Conservation (phyloP, 2,888 invertebrate species). For the Ceramica pisi region DNA sequence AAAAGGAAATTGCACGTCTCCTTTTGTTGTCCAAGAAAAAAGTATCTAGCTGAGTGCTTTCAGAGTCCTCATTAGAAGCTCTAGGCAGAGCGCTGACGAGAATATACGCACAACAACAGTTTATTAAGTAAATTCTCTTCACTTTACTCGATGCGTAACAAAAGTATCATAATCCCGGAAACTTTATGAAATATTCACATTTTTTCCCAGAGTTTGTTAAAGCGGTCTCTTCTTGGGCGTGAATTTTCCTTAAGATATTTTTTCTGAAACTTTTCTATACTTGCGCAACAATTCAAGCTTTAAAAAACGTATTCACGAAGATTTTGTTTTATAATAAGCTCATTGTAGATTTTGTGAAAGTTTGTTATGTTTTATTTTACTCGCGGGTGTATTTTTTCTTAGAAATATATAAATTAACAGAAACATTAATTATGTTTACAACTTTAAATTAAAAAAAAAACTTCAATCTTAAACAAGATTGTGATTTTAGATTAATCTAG, state of each 20-base stretch:
- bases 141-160: constrained; percentile 65
- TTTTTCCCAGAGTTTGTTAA: constrained; percentile 54
- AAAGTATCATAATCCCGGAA: constrained; percentile 74
- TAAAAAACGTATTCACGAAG: constrained; percentile 33
- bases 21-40: constrained; percentile 58
- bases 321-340: constrained; percentile 30
- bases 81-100: constrained; percentile 66
- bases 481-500: neutral
- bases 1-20: constrained; percentile 61
- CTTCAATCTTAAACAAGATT: neutral
- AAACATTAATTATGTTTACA: neutral
- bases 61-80: constrained; percentile 66
- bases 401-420: neutral
- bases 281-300: constrained; percentile 42
- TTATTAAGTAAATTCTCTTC: constrained; percentile 77
- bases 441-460: neutral
- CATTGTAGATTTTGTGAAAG: constrained; percentile 9
- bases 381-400: constrained; percentile 1
- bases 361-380: constrained; percentile 25
- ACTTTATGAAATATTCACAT: constrained; percentile 71
- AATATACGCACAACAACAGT: constrained; percentile 74
- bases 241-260: constrained; percentile 44
- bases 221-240: constrained; percentile 33
- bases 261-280: constrained; percentile 43
- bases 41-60: constrained; percentile 63